Evolutionary conservation across 2,797 vertebrate species (phyloP), one percentile per base, ranked within the genome.

Genomic region (Botia almorhae): DNA sequence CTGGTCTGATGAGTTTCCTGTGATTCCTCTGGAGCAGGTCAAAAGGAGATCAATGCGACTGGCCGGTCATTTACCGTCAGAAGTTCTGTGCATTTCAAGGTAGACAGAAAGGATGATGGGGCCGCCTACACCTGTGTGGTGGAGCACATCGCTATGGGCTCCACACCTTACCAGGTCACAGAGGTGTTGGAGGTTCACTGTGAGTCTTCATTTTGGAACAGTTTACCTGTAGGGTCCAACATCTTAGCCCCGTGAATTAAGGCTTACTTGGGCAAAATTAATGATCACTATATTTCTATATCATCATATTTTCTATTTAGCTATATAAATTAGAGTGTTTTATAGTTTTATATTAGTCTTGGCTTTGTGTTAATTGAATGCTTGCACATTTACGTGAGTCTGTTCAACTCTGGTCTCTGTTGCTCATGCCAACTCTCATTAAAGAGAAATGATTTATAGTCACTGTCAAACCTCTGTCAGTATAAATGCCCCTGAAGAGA

Each of bases 141-240:
- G 87, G 97, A 99, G 85, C 98, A 99, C 0, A 95, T 96, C 80
- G 96, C 98, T 50, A 94, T 99, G 87, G 92, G 95, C 68, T 92
- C 95, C 68, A 95, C 93, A 75, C 96, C 97, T 73, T 96, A 98
- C 90, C 95, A 96, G 92, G 96, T 96, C 85, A 97, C 95, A 50
- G 97, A 99, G 92, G 95, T 97, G 87, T 95, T 99, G 94, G 96
- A 98, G 94, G 97, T 99, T 90, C 96, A 99, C 92, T 99, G 98
- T 99, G 95, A 99, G 98, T 97, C 93, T 58, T 64, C 5, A 13
- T 55, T 55, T 64, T 72, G 50, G n/a, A 72, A 23, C 21, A 14
- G 14, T 77, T 77, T 69, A 33, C 8, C 51, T 77, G 36, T 51
- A n/a, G 36, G 21, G 11, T 46, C 39, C 36, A 5, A 64, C 16